Evolutionary conservation across 2,113 vertebrate species (phyloP).

Genomic region (Etheostoma spectabile): DNA sequence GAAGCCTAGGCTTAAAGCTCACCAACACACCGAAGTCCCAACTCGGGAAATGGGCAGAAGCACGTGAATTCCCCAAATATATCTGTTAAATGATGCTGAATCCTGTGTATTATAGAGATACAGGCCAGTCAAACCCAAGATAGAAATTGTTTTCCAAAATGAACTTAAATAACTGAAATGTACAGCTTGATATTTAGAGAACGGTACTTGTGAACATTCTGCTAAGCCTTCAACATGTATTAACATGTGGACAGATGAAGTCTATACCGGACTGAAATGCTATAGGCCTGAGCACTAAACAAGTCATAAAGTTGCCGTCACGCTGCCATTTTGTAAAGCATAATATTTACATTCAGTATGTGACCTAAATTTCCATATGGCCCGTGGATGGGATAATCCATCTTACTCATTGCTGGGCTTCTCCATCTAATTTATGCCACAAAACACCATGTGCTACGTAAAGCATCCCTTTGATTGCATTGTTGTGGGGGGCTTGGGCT

Average conservation of each 20-base stretch:
- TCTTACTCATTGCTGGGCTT: conserved; percentile 65
- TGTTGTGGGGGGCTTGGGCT: conserved; percentile 62
- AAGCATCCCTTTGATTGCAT: conserved; percentile 80
- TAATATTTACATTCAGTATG: conserved; percentile 75
- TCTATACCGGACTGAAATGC: background rate
- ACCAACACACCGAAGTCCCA: no score
- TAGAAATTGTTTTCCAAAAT: background rate
- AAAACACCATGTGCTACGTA: conserved; percentile 81
- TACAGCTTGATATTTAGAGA: background rate
- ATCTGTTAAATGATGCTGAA: background rate
- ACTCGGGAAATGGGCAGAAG: no score
- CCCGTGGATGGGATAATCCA: conserved; percentile 68
- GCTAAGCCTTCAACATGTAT: background rate
- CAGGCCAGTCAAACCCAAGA: background rate
- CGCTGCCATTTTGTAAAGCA: conserved; percentile 47
- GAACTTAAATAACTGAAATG: background rate
- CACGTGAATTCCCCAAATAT: no score
- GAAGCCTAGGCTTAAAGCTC: no score
- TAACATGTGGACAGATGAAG: background rate
- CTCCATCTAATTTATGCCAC: conserved; percentile 69
- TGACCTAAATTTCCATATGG: conserved; percentile 80
- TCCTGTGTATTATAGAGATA: background rate
- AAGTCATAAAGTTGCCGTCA: conserved; percentile 16
- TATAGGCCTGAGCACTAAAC: conserved; percentile 10
- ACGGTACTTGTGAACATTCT: no score